Base-by-base conservation (phyloP, 2,113 vertebrate species). In the Anolis sagrei region DNA sequence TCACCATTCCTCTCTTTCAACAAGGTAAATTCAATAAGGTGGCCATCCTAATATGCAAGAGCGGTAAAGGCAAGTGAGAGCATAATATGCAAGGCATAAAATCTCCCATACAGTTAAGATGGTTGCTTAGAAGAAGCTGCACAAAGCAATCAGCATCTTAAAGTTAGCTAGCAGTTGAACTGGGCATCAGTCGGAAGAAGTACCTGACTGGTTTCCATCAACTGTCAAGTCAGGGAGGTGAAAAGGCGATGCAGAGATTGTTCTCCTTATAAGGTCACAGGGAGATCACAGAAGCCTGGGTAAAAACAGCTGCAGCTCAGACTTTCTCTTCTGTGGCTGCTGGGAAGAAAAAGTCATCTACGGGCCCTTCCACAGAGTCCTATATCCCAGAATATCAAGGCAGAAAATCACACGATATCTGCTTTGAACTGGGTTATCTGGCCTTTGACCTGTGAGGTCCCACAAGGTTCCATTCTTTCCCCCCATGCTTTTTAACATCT, bases 201-300 rank as follows among this genome's bases (percentile, higher is more conserved):
- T 88, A 91, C 1, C 10, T 83, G 90, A 64, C 96, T 96, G 95
- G 84, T 77, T 84, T 94, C 86, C 91, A 78, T 93, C 93, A 95
- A 89, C 92, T 96, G 95, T 95, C 95, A 93, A 72, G 91, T 90
- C 85, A 86, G 84, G 34, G 86, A 83, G 87, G 73, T 85, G 88
- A 91, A 89, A 36, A 91, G 75, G 72, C 85, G 89, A 85, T 86
- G 79, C 83, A 80, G 76, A 58, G 84, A 86, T 89, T 88, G 61
- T 58, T 25, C 32, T 90, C 96, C 95, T 94, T 95, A 87, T 95
- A 95, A 87, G 95, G 96, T 58, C 54, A 58, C 79, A 90, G 92
- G 81, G 76, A 83, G 84, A 25, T 94, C 88, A 36, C 87, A 86
- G 64, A 72, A 72, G 79, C 78, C 80, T 89, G 91, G 91, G 29